Evolutionary conservation across 2,797 vertebrate genomes (phyloP).

Genomic region (Trichosurus vulpecula): DNA sequence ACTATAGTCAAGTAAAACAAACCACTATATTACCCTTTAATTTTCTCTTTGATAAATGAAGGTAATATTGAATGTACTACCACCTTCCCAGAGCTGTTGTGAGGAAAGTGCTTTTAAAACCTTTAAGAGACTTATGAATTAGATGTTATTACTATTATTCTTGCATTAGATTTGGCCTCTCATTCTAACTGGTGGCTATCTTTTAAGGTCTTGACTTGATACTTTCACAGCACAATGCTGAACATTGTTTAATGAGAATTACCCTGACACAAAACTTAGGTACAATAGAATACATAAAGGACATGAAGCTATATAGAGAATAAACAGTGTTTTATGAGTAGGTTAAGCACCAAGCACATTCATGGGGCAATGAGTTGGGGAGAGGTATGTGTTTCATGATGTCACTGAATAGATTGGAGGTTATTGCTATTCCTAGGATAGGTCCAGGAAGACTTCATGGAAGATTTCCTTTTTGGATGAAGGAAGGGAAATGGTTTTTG

Average conservation of each 20-base stretch:
- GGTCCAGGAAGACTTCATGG: background rate
- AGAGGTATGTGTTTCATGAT: background rate
- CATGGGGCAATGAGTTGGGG: background rate
- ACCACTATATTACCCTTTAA: background rate
- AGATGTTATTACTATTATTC: background rate
- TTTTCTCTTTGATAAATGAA: background rate
- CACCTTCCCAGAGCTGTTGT: background rate
- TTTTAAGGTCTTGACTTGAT: background rate
- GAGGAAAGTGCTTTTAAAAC: background rate
- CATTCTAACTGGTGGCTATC: background rate
- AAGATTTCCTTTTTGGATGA: constrained; percentile 1
- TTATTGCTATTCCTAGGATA: constrained; percentile 4
- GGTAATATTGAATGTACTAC: background rate
- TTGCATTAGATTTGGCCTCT: background rate
- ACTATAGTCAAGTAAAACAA: background rate
- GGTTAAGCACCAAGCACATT: background rate
- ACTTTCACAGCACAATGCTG: background rate
- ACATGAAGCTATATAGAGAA: background rate
- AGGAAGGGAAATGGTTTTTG: constrained; percentile 10
- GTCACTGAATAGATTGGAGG: background rate
- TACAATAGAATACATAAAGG: background rate
- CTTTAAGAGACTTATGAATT: background rate
- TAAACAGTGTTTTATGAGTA: background rate
- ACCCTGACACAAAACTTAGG: background rate
- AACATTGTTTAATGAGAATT: background rate